Evolutionary conservation across 2,797 vertebrate species (phyloP).

Genomic region (Clangula hyemalis): DNA sequence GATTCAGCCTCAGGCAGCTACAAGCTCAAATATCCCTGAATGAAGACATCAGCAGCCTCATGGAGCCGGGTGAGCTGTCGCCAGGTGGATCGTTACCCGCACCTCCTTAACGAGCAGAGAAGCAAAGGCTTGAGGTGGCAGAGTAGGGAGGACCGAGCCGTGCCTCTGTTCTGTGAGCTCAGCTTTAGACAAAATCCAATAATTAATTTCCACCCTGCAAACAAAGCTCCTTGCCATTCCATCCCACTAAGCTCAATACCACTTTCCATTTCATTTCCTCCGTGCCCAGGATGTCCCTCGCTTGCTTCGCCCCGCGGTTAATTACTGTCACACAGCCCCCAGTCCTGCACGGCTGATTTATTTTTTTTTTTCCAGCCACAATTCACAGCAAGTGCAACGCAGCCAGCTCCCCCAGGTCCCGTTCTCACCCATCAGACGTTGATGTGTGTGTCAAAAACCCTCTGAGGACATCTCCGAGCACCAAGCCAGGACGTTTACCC

Average conservation of each 20-base stretch:
- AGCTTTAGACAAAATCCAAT: conserved; percentile 64
- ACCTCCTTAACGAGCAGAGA: neutral
- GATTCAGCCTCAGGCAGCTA: neutral
- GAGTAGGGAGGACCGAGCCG: neutral
- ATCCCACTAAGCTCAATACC: conserved; percentile 45
- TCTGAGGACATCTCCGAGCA: neutral
- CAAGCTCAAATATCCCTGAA: neutral
- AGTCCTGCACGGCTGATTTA: neutral
- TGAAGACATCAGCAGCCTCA: neutral
- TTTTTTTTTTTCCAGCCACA: neutral
- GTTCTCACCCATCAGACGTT: neutral
- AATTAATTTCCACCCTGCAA: conserved; percentile 56
- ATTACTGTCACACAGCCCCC: conserved; percentile 47
- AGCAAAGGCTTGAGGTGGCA: neutral
- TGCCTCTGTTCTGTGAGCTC: neutral
- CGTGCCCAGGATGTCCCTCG: neutral
- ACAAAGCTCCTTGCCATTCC: conserved; percentile 40
- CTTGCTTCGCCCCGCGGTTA: neutral
- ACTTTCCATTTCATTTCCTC: conserved; percentile 62
- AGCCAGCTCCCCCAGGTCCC: neutral
- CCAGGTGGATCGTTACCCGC: neutral
- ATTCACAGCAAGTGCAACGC: neutral
- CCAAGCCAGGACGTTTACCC: neutral
- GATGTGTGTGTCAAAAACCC: neutral
- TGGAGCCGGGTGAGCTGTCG: neutral